These are phyloP conservation scores for Antechinus flavipes DNA, from an alignment of 2,113 vertebrate species.

Conservation along the genomic window DNA sequence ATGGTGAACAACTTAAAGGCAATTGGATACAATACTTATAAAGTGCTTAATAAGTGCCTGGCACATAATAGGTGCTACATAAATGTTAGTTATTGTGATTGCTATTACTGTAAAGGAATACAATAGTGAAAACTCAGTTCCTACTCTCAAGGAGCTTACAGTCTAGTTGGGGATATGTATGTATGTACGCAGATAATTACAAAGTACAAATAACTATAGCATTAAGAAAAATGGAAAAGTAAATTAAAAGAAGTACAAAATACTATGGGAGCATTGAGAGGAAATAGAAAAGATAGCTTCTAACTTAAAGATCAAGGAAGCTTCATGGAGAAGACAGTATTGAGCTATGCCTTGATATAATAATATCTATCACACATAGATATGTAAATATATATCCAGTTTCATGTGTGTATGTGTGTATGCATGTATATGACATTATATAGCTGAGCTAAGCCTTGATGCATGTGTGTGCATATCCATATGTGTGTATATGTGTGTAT, in stretches of 20 bases:
- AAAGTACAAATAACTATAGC: not conserved
- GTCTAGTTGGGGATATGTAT: not conserved
- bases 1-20: not conserved
- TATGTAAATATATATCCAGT: too few relatives aligned
- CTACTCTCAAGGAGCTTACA: not conserved
- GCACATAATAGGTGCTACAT: not conserved
- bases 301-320: not conserved
- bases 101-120: not conserved
- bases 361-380: too few relatives aligned
- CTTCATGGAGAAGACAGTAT: not conserved
- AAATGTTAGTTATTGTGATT: not conserved
- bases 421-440: not conserved
- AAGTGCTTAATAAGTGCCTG: too few relatives aligned
- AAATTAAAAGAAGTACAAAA: not conserved
- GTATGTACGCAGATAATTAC: not conserved
- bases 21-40: not conserved
- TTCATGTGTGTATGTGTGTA: not conserved
- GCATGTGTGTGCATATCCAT: too few relatives aligned
- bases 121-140: not conserved
- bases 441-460: not conserved
- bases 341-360: not conserved
- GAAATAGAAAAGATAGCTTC: not conserved
- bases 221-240: not conserved
- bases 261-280: not conserved
- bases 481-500: too few relatives aligned